phyloP scores from a whole-genome alignment of 92 coral and sea anemone genomes.

The Montipora capitata region DNA sequence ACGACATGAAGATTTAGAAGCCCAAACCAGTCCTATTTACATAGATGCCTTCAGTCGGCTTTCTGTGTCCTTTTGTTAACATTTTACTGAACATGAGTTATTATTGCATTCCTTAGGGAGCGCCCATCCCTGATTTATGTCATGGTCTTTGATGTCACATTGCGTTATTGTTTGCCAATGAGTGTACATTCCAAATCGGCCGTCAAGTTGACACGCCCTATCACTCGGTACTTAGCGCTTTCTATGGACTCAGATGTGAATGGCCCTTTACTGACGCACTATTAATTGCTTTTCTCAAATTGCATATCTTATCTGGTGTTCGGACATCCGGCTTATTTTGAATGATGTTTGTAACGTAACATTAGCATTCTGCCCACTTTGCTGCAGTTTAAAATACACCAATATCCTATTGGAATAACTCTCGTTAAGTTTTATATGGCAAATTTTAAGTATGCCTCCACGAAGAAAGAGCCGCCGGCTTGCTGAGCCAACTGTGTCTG shows the following conservation, averaged over 20 bases:
- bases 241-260: slow-evolving; percentile 22
- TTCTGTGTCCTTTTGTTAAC: not conserved
- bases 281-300: not conserved
- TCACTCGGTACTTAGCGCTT: slow-evolving; percentile 30
- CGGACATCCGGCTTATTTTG: too few species aligned
- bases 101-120: not conserved
- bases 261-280: slow-evolving; percentile 19
- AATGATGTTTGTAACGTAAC: too few species aligned
- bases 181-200: slow-evolving; percentile 24
- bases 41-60: not conserved
- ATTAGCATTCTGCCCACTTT: too few species aligned
- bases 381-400: too few species aligned
- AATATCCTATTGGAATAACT: too few species aligned
- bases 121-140: slow-evolving; percentile 24
- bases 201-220: slow-evolving; percentile 22
- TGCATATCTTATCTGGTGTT: too few species aligned
- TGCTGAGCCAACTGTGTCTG: too few species aligned
- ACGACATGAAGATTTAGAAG: not conserved
- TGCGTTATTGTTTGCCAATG: slow-evolving; percentile 29
- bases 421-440: too few species aligned
- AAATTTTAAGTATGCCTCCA: too few species aligned
- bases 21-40: too few species aligned
- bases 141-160: slow-evolving; percentile 14
- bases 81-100: not conserved
- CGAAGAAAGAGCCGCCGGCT: too few species aligned